Base-by-base conservation (phyloP, 2,113 vertebrate species). In the Gavia stellata region DNA sequence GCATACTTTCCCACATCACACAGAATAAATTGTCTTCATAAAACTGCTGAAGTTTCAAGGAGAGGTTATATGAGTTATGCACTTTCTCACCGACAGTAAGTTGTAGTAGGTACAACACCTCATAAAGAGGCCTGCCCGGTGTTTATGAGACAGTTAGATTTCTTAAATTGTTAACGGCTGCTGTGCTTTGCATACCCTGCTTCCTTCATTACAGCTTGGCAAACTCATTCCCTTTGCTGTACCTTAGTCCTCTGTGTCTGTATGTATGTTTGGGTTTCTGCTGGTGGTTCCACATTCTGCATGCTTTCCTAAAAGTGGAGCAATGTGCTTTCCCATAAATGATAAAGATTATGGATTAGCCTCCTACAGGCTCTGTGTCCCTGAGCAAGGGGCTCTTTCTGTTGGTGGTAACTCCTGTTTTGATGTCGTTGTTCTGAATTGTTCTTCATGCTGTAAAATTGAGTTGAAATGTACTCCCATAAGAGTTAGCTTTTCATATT, bases 401-500 rank as follows among this genome's bases (percentile, higher is more conserved):
- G 84, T 89, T 96, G 63, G 68, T 97, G 93, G 74, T 87, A 96
- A 94, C 68, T 96, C 95, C 34, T 94, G 93, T 97, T 97, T 97
- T 92, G 62, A 94, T 97, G 90, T 98, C 91, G 72, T 92, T 86
- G 92, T 89, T 93, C 89, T 95, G 75, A 95, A 62, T 75, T 96
- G 89, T 97, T 97, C 94, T 97, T 97, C 85, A 59, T 97, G 93
- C 94, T 96, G 71, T 98, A 95, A 94, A 96, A 52, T 15, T 96
- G 95, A 98, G 44, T 96, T 97, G 66, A 97, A 97, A 93, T 96
- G 95, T 98, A 97, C 86, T 97, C 81, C 91, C 45, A 5, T 97
- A 89, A 97, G 96, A 98, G 97, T 98, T 98, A 97, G 97, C 97
- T 98, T 98, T 98, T 98, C 98, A 98, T 98, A 92, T 85, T 98